These are phyloP conservation scores for Sphinx pinastri DNA, from an alignment of 2,888 invertebrate species.

Conservation along the genomic window DNA sequence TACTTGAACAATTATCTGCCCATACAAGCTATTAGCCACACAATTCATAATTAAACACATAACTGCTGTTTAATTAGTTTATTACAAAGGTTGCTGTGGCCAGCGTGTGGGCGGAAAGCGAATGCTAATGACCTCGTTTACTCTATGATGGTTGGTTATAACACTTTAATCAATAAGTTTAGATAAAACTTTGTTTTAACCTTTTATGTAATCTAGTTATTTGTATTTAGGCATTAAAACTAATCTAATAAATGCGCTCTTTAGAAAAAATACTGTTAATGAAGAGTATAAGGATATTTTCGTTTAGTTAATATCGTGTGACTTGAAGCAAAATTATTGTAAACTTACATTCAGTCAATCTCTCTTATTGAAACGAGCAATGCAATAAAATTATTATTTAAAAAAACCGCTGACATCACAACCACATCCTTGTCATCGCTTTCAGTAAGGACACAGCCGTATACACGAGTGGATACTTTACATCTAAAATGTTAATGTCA, in stretches of 20 bases:
- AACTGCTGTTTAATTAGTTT: constrained; percentile 58
- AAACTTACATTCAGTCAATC: neutral
- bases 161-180: neutral
- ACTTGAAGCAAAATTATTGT: too few relatives aligned
- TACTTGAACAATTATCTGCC: constrained; percentile 53
- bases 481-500: constrained; percentile 27
- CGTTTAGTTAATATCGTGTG: too few relatives aligned
- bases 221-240: neutral
- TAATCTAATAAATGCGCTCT: neutral
- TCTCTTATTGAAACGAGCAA: neutral
- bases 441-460: constrained; percentile 10
- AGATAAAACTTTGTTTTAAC: neutral
- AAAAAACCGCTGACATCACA: neutral
- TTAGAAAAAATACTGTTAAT: too few relatives aligned
- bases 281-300: too few relatives aligned
- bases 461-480: constrained; percentile 19
- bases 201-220: neutral
- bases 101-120: constrained; percentile 27
- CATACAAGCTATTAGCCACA: constrained; percentile 55
- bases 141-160: neutral
- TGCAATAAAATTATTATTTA: neutral
- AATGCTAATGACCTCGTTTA: constrained; percentile 16
- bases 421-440: neutral
- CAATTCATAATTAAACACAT: constrained; percentile 63
- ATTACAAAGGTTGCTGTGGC: constrained; percentile 47